Conservation (phyloP, 2,113 vertebrate species). For the Sterrhoptilus dennistouni region DNA sequence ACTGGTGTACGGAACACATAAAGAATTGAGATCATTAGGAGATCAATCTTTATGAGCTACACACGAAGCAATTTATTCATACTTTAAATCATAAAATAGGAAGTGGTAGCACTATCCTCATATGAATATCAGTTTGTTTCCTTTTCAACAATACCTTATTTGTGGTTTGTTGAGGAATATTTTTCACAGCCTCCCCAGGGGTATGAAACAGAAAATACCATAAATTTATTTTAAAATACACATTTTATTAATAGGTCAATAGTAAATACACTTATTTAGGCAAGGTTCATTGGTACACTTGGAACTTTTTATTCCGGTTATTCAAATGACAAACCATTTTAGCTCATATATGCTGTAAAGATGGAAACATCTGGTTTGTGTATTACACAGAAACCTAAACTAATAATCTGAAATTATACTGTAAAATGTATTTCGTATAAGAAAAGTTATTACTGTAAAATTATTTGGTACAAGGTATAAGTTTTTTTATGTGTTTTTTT, state of each 20-base stretch:
- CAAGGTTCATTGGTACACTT: background rate
- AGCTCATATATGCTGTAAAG: background rate
- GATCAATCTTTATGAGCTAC: background rate
- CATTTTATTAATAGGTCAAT: background rate
- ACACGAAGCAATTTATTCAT: background rate
- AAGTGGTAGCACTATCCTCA: background rate
- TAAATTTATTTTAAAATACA: background rate
- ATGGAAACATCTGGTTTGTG: background rate
- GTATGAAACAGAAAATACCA: background rate
- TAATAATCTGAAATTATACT: background rate
- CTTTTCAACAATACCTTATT: background rate
- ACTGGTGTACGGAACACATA: rapidly evolving
- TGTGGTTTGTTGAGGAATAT: background rate
- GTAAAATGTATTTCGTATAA: background rate
- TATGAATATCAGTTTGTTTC: background rate
- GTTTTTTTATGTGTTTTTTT: background rate
- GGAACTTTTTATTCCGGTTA: background rate
- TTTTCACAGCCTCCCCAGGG: background rate
- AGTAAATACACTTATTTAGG: background rate
- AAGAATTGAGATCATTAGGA: background rate
- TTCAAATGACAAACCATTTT: background rate
- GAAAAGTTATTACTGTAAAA: background rate
- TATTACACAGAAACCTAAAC: background rate
- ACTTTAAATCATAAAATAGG: background rate
- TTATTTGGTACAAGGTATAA: background rate